A percentile compares a stretch with the other conserved stretches of the same genome.
These are phyloP conservation scores for Sinocyclocheilus rhinocerous DNA, from an alignment of 2,113 vertebrate species.

Conservation along the genomic window DNA sequence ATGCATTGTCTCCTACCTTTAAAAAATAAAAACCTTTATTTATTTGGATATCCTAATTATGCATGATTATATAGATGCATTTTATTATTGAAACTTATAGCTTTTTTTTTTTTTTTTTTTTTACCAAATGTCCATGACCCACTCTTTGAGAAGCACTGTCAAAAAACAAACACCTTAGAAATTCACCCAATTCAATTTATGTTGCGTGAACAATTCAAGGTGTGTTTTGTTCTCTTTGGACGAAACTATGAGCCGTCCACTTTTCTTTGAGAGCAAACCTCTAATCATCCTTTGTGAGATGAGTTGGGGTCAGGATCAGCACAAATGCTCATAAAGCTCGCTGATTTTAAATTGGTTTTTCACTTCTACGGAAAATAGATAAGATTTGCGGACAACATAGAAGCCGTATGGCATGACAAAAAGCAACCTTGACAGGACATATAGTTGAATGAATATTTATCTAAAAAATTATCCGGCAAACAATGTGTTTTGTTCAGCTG, in stretches of 20 bases:
- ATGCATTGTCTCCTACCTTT: too few species aligned
- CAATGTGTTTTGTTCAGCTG: conserved; percentile 40
- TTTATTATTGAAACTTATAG: neutral
- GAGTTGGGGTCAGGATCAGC: neutral
- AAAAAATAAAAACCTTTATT: too few species aligned
- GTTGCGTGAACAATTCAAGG: neutral
- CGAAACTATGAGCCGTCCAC: neutral
- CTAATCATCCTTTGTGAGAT: neutral
- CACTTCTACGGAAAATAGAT: neutral
- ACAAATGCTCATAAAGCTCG: neutral
- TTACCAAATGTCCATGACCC: neutral
- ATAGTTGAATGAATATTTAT: conserved; percentile 34
- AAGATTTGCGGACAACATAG: neutral
- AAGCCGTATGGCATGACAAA: neutral
- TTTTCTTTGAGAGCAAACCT: neutral
- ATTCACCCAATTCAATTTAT: neutral
- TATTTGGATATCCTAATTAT: neutral
- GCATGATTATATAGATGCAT: neutral
- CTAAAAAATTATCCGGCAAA: conserved; percentile 23
- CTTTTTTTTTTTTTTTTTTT: too few species aligned
- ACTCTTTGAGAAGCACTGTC: neutral
- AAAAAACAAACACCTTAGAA: neutral
- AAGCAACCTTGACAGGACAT: neutral
- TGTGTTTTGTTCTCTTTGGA: conserved; percentile 1
- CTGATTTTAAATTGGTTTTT: conserved; percentile 5